phyloP scores from a whole-genome alignment of 2,888 invertebrate genomes.

The Tetrapedia diversipes region DNA sequence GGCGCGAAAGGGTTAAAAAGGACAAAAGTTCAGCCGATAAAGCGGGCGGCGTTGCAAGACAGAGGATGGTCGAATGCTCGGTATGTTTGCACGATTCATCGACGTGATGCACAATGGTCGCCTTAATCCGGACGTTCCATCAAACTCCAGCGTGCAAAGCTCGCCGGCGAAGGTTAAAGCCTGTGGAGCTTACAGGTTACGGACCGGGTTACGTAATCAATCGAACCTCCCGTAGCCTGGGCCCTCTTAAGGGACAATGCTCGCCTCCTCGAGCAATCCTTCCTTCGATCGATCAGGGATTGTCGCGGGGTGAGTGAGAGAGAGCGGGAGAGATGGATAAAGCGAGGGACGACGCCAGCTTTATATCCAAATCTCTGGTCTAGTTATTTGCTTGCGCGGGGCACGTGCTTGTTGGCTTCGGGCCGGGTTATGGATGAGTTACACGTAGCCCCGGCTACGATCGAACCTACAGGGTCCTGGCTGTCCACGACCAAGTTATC shows the following conservation, averaged over 20 bases:
- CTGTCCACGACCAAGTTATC: constrained; percentile 28
- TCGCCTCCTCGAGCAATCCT: constrained; percentile 49
- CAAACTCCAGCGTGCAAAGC: constrained; percentile 62
- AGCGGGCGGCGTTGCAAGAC: no score
- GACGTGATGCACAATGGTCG: constrained; percentile 66
- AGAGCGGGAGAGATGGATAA: no score
- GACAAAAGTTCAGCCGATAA: no score
- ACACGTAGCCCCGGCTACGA: constrained; percentile 30
- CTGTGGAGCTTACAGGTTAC: constrained; percentile 58
- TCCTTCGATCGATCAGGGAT: constrained; percentile 42
- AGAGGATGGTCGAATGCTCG: no score
- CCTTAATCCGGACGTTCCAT: constrained; percentile 66
- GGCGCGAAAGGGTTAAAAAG: no score
- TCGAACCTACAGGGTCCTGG: constrained; percentile 13
- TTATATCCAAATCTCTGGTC: constrained; percentile 61
- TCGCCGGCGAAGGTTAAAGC: constrained; percentile 55
- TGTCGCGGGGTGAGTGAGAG: constrained; percentile 17
- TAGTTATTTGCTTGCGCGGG: constrained; percentile 56
- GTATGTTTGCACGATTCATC: constrained; percentile 66
- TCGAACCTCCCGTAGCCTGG: constrained; percentile 41
- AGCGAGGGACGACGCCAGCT: no score
- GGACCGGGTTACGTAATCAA: constrained; percentile 66
- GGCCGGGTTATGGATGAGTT: constrained; percentile 39
- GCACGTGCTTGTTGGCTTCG: constrained; percentile 44
- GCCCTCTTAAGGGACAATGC: constrained; percentile 52